Conservation (phyloP, 1,140 invertebrate species). For the Drosophila yakuba region DNA sequence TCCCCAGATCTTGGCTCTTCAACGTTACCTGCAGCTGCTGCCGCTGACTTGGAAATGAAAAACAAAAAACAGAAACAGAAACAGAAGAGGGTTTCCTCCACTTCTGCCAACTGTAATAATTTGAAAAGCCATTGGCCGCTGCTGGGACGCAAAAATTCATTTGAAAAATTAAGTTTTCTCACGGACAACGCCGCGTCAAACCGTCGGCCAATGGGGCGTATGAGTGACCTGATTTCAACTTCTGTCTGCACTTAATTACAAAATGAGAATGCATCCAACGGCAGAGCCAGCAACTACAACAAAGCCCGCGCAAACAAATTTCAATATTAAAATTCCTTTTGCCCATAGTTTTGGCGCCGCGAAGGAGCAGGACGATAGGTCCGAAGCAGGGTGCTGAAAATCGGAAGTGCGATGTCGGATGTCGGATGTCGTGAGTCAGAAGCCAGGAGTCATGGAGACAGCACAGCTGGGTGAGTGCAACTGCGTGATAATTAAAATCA, state of each 20-base stretch:
- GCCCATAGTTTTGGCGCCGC: constrained; percentile 45
- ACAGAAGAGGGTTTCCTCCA: constrained; percentile 18
- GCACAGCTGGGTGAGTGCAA: constrained; percentile 36
- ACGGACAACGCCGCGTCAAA: constrained; percentile 22
- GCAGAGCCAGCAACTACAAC: constrained; percentile 36
- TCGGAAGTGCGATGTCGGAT: constrained; percentile 7
- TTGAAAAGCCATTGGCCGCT: constrained; percentile 61
- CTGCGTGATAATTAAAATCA: constrained; percentile 54
- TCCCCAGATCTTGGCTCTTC: constrained; percentile 48
- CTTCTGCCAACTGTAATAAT: constrained; percentile 58
- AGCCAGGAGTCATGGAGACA: constrained; percentile 25
- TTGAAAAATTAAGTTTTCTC: constrained; percentile 62
- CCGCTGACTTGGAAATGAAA: constrained; percentile 6
- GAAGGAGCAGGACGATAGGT: constrained; percentile 14
- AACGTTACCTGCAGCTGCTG: constrained; percentile 64
- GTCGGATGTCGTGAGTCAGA: constrained; percentile 8
- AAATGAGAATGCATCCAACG: constrained; percentile 59
- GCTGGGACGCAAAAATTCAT: constrained; percentile 63
- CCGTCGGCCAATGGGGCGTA: constrained; percentile 48
- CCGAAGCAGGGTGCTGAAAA: constrained; percentile 5
- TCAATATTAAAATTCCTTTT: constrained; percentile 67
- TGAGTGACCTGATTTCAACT: constrained; percentile 74
- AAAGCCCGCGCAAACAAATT: constrained; percentile 70
- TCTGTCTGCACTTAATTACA: constrained; percentile 79
- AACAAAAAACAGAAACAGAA: constrained; percentile 17